Evolutionary conservation across 92 coral and sea anemone species (phyloP).

Genomic region (Epizoanthus fatuus): DNA sequence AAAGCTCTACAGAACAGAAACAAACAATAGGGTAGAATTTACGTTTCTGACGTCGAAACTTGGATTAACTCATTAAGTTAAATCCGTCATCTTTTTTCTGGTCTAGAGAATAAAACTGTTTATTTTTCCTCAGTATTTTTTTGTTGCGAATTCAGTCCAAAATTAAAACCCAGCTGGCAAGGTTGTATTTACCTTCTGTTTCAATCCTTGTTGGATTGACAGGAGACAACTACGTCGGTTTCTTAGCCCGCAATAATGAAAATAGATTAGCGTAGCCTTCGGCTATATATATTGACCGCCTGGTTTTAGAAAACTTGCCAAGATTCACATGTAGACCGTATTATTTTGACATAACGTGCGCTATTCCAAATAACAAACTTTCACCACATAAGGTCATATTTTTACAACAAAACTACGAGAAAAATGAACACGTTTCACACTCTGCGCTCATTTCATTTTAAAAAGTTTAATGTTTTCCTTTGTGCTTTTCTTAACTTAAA

Average conservation of each 20-base stretch:
- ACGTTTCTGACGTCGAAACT: too few relatives aligned
- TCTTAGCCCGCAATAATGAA: constrained; percentile 1
- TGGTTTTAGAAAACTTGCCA: neutral
- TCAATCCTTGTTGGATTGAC: constrained; percentile 15
- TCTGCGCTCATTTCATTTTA: neutral
- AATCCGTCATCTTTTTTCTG: too few relatives aligned
- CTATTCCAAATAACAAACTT: neutral
- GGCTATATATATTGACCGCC: constrained; percentile 1
- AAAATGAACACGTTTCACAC: neutral
- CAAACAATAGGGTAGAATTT: too few relatives aligned
- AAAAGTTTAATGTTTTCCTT: neutral
- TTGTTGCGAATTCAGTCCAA: neutral
- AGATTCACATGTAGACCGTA: neutral
- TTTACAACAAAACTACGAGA: neutral
- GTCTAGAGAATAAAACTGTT: too few relatives aligned
- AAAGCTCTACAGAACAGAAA: too few relatives aligned
- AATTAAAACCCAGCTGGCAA: neutral
- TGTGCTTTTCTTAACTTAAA: constrained; percentile 6
- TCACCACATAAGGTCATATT: neutral
- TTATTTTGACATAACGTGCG: neutral
- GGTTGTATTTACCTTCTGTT: constrained; percentile 1
- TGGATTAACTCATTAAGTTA: too few relatives aligned
- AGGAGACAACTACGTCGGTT: neutral
- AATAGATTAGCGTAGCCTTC: constrained; percentile 1
- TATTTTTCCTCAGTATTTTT: too few relatives aligned